Evolutionary conservation across 1,140 invertebrate species (phyloP), one percentile per base, ranked within the genome.

Genomic region (Microplitis demolitor): DNA sequence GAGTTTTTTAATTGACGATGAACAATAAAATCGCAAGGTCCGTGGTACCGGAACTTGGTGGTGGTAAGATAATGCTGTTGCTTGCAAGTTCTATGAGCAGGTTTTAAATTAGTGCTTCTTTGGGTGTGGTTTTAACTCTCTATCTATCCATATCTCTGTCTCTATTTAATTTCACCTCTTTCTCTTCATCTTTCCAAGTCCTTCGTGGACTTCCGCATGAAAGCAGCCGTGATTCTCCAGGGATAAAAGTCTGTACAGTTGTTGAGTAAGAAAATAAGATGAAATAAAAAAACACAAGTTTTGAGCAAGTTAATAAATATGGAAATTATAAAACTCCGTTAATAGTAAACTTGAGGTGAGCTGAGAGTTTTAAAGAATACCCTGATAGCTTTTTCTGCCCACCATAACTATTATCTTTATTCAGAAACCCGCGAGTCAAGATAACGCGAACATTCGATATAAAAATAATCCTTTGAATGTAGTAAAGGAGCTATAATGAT

Each of bases 281-380:
- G n/a, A 37, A 16, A 56, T 13, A 16, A 56, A 24, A 24, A 54
- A 14, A 58, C 33, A 50, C 16, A 53, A 69, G 60, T 73, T 69
- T n/a, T 62, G 60, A n/a, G 33, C 6, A 60, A 62, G 58, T 66
- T 76, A 75, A 80, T 79, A 80, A 80, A 80, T 80, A 80, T 80
- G 79, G 74, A 80, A 78, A 80, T 80, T 77, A 74, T 72, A 60
- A 76, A 76, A 75, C 62, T 73, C 70, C 71, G 69, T 69, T 76
- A 73, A 76, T 76, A 66, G 60, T 66, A 66, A 75, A 69, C 79
- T 74, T 66, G 54, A 45, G 50, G 69, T 67, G 53, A 68, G 39
- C 35, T 14, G 13, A 35, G 16, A 33, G 62, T 64, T 13, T n/a
- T 35, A 45, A 45, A 45, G 0, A 45, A 45, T 45, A 11, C 6